Conservation (phyloP, 2,113 vertebrate species). For the Nipponia nippon region DNA sequence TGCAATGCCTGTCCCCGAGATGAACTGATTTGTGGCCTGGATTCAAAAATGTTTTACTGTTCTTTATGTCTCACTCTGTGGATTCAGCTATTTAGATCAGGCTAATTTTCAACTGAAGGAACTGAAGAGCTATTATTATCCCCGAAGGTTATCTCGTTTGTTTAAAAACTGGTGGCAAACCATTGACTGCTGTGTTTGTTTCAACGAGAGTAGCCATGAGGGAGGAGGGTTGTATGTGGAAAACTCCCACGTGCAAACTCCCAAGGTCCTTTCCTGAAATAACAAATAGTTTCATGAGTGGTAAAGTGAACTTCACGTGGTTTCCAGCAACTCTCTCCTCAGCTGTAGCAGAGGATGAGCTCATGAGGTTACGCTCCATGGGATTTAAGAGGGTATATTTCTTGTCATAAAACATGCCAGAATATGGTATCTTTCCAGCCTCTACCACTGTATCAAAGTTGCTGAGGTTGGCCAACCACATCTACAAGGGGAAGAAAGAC, state of each 20-base stretch:
- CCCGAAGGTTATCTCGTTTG: background rate
- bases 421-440: background rate
- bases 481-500: background rate
- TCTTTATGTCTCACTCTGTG: background rate
- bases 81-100: conserved; percentile 37
- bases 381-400: background rate
- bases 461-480: background rate
- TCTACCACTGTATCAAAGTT: background rate
- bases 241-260: background rate
- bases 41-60: conserved; percentile 34
- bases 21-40: conserved; percentile 38
- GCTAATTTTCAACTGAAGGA: conserved; percentile 39
- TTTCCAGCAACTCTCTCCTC: background rate
- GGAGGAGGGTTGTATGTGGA: background rate
- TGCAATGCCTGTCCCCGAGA: background rate
- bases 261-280: conserved; percentile 13
- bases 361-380: background rate
- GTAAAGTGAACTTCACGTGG: background rate
- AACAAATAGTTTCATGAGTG: background rate
- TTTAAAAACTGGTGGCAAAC: conserved; percentile 44
- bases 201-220: background rate
- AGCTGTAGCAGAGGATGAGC: background rate
- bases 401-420: background rate
- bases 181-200: background rate
- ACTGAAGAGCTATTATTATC: conserved; percentile 37